Base-by-base conservation (phyloP, 2,113 vertebrate species). In the Halichoerus grypus region DNA sequence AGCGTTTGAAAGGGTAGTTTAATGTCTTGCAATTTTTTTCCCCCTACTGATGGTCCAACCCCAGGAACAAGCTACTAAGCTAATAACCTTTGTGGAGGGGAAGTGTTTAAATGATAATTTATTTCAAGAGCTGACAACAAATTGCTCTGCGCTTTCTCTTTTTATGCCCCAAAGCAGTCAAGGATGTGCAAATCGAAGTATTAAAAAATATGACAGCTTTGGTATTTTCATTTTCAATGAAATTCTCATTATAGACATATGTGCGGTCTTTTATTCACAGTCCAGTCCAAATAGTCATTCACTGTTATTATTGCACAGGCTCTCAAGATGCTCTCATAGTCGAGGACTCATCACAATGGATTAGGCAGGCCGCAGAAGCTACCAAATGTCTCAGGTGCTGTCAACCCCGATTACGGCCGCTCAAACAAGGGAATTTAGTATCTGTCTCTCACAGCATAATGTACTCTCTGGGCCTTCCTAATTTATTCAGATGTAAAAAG, bases 121-220 rank as follows among this genome's bases (percentile, higher is more conserved):
- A 97, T 98, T 97, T 97, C 97, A 98, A 97, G 79, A 98, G 96
- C 82, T 97, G 97, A 97, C 94, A 98, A 94, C 92, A 98, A 98
- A 98, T 96, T 98, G 97, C 91, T 98, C 4, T 31, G 79, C 84
- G 94, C 49, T 89, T 96, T 97, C 92, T 98, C 83, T 98, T 95
- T 93, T 98, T 97, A 97, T 98, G 96, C 86, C 98, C 94, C 92
- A 97, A 97, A 98, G 97, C 98, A 98, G 88, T 88, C 93, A 97
- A 97, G 57, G 94, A 97, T 92, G 92, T 97, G 98, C 91, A 96
- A 97, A 18, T 97, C 74, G 80, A 98, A 98, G 97, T 88, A 98
- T 92, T 98, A 98, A 98, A 98, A 98, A 93, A 63, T 91, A 88
- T 96, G 97, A 98, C 96, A 97, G 92, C 81, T 97, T 85, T 13